Percentiles rank a stretch among this genome's conserved stretches.
Evolutionary conservation across 2,888 invertebrate genomes (phyloP).

Genomic region (Drosophila neonasuta): DNA sequence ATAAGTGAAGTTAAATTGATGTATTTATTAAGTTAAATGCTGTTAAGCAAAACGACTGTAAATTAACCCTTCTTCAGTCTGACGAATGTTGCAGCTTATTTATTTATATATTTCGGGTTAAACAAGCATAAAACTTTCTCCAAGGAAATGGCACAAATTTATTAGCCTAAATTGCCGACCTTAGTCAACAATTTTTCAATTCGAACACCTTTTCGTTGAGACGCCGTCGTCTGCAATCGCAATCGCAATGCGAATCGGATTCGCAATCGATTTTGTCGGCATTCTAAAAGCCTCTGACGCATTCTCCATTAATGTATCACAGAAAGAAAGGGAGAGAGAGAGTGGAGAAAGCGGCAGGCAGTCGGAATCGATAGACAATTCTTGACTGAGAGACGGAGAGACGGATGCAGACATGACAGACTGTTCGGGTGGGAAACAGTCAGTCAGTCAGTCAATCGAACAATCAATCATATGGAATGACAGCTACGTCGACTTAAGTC

Average conservation of each 20-base stretch:
- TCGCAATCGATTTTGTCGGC: conserved; percentile 12
- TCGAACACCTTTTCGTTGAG: conserved; percentile 1
- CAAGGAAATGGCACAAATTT: conserved; percentile 7
- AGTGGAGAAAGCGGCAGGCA: background rate
- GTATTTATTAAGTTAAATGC: background rate
- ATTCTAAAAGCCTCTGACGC: conserved; percentile 7
- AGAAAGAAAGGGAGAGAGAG: background rate
- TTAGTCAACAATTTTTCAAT: conserved; percentile 30
- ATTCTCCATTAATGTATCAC: conserved; percentile 34
- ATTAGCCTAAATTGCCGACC: conserved; percentile 26
- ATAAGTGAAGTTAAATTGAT: too few relatives aligned
- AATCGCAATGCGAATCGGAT: conserved; percentile 1
- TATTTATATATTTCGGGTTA: conserved; percentile 4
- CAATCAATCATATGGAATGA: conserved; percentile 74
- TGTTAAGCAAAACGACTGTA: background rate
- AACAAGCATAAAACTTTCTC: conserved; percentile 1
- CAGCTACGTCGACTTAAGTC: conserved; percentile 70
- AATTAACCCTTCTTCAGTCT: background rate
- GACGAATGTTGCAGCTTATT: background rate
- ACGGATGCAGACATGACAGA: conserved; percentile 10
- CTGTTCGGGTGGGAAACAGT: conserved; percentile 26
- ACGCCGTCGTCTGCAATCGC: background rate
- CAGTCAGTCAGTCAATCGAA: conserved; percentile 68
- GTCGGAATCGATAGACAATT: conserved; percentile 5
- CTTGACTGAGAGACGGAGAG: background rate